Evolutionary conservation across 2,888 invertebrate genomes (phyloP).

Genomic region (Drosophila pseudotakahashii): DNA sequence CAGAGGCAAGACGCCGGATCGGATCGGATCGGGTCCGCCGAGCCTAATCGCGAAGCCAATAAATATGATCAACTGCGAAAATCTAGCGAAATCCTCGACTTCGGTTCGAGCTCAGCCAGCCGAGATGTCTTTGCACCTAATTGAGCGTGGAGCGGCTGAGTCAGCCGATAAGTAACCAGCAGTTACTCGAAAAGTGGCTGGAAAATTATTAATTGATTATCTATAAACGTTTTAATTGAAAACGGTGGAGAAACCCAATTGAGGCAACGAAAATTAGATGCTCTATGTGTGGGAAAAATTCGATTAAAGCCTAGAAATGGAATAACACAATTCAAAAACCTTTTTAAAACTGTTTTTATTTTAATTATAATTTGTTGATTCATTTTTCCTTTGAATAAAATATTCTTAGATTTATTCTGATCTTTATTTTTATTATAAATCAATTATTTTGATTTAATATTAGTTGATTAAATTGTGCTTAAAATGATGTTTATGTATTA

Average conservation of each 20-base stretch:
- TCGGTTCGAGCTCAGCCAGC: conserved; percentile 20
- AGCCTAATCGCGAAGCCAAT: conserved; percentile 61
- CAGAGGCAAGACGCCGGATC: conserved; percentile 55
- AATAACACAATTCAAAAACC: no score
- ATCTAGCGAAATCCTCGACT: conserved; percentile 45
- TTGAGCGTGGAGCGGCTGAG: conserved; percentile 69
- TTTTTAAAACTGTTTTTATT: no score
- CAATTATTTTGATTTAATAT: no score
- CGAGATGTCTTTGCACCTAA: conserved; percentile 77
- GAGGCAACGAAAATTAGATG: conserved; percentile 13
- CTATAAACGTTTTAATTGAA: conserved; percentile 79
- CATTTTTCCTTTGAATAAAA: no score
- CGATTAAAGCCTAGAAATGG: no score
- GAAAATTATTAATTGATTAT: conserved; percentile 78
- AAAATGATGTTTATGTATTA: no score
- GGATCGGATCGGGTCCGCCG: conserved; percentile 27
- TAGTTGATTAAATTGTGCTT: no score
- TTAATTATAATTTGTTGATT: no score
- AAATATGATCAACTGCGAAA: conserved; percentile 71
- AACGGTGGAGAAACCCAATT: conserved; percentile 15
- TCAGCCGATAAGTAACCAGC: conserved; percentile 46
- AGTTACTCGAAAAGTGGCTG: conserved; percentile 57
- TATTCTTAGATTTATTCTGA: no score
- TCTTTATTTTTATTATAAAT: no score
- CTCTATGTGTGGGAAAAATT: conserved; percentile 28